Base-by-base conservation (phyloP, 1,140 invertebrate species). In the Reticulitermes speratus region DNA sequence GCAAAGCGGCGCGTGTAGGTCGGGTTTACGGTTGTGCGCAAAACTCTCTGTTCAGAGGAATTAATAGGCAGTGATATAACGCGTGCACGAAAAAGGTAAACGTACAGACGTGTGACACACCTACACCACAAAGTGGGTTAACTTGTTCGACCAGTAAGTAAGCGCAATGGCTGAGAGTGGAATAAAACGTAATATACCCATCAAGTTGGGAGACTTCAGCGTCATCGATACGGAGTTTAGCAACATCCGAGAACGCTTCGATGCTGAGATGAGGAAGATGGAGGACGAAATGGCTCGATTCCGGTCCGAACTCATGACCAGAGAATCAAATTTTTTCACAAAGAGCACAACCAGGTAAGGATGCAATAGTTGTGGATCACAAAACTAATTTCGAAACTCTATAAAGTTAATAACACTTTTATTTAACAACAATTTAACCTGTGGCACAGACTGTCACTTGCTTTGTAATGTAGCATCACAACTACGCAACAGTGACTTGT, bases 221-320 rank as follows among this genome's bases (percentile, higher is more conserved):
- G 97, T 99, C 88, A 97, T 99, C 91, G 98, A 99, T 91, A 96
- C 96, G 84, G 98, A 99, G 92, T 99, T 99, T 92, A 97, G 96
- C 89, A 97, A 96, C 91, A 99, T 99, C 90, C 95, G 97, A 87
- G 97, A 98, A 90, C 94, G 97, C 87, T 99, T 99, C 91, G 98
- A 99, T 91, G 95, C 95, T 85, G 98, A 99, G 94, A 99, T 99
- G 98, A 94, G 95, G 89, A 97, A 97, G 92, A 99, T 99, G 97
- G 98, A 99, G 92, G 97, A 99, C 88, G 98, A 99, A 92, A 99
- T 99, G 98, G 96, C 96, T 90, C 96, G 96, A 92, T 98, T 99
- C 93, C 94, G 98, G 88, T 96, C 96, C 87, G 97, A 98, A 91
- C 93, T 99, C 85, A 96, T 98, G 95, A 97, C 97, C 91, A 94